These are phyloP conservation scores for Avahi laniger DNA, from an alignment of 2,797 vertebrate genomes.

Conservation along the genomic window DNA sequence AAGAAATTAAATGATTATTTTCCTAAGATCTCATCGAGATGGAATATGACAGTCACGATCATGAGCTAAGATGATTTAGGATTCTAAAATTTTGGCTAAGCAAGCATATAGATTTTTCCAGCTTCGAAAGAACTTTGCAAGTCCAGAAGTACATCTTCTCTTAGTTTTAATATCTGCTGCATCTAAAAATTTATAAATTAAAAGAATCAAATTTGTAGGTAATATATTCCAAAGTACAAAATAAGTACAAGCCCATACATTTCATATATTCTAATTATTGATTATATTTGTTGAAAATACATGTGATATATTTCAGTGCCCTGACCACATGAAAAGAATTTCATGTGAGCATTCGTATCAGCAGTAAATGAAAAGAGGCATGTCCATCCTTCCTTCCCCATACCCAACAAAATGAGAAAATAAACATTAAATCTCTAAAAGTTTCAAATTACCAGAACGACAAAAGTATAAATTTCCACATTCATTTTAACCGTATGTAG, in stretches of 20 bases:
- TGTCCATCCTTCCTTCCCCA: neutral
- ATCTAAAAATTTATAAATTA: neutral
- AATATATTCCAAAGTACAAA: neutral
- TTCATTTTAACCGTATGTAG: neutral
- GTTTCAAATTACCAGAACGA: constrained; percentile 5
- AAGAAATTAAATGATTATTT: constrained; percentile 11
- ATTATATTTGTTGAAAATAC: neutral
- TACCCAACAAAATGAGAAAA: neutral
- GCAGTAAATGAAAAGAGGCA: neutral
- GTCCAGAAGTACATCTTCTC: neutral
- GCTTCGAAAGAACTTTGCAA: neutral
- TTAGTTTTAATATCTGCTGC: neutral
- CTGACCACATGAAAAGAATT: neutral
- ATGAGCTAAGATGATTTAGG: neutral
- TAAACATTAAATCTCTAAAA: neutral
- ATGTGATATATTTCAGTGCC: neutral
- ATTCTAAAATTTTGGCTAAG: neutral
- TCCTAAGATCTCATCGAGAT: neutral
- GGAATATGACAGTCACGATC: neutral
- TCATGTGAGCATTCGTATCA: neutral
- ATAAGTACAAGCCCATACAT: neutral
- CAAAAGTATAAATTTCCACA: neutral
- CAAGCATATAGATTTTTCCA: neutral
- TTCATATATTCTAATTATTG: neutral
- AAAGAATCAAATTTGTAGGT: neutral